These are phyloP conservation scores for Perizoma flavofasciatum DNA, from an alignment of 2,888 invertebrate genomes.

Conservation along the genomic window DNA sequence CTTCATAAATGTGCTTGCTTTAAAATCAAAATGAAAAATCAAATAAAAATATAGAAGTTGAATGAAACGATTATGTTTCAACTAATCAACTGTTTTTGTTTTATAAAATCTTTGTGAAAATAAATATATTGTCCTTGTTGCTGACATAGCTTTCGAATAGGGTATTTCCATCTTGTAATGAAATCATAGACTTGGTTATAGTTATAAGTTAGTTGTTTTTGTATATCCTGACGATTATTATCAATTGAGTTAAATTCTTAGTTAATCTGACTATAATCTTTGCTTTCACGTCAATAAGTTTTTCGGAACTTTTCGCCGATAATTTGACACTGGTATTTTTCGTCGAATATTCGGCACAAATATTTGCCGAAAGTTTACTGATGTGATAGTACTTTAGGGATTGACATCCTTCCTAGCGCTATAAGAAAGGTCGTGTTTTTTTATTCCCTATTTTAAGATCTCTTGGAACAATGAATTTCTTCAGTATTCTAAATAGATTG, in stretches of 20 bases:
- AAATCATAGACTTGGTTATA: slow-evolving; percentile 21
- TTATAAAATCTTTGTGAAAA: too few species aligned
- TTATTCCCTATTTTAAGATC: slow-evolving; percentile 58
- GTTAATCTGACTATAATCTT: slow-evolving; percentile 49
- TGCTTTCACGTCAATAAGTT: slow-evolving; percentile 34
- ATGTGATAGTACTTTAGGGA: slow-evolving; percentile 40
- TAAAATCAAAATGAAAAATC: too few species aligned
- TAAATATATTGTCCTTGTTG: slow-evolving; percentile 6
- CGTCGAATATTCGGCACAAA: slow-evolving; percentile 4
- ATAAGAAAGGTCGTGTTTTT: slow-evolving; percentile 50
- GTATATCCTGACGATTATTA: slow-evolving; percentile 49
- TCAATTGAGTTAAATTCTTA: slow-evolving; percentile 51
- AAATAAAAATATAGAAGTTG: too few species aligned
- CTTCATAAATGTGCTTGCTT: too few species aligned
- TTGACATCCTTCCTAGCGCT: slow-evolving; percentile 44
- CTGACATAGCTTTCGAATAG: slow-evolving; percentile 12
- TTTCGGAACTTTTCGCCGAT: slow-evolving; percentile 22
- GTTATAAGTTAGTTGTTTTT: slow-evolving; percentile 44
- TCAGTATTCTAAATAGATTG: slow-evolving; percentile 50
- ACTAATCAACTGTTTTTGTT: too few species aligned
- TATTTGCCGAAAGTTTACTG: slow-evolving; percentile 7
- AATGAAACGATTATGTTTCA: too few species aligned
- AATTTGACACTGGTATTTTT: background rate
- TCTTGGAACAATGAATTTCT: slow-evolving; percentile 70
- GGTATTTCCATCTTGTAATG: slow-evolving; percentile 32